phyloP scores from a whole-genome alignment of 2,797 vertebrate genomes.

The Anniella stebbinsi region DNA sequence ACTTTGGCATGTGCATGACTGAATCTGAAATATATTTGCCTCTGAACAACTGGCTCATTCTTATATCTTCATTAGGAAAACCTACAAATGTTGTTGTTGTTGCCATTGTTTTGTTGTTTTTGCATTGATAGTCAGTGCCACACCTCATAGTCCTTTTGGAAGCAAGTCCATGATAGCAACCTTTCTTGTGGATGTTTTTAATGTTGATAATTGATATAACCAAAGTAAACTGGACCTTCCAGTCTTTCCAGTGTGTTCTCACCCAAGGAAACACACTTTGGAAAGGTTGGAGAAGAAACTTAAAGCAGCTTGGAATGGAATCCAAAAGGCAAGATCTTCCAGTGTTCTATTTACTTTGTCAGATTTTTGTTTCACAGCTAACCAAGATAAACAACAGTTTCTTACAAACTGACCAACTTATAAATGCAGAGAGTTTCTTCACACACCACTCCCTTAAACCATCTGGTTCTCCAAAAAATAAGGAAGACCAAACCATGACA shows the following conservation, averaged over 20 bases:
- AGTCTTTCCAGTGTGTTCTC: background rate
- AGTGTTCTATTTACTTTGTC: conserved; percentile 4
- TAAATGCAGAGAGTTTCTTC: background rate
- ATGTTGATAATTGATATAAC: background rate
- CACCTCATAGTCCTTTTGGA: background rate
- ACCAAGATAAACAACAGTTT: background rate
- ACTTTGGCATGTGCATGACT: background rate
- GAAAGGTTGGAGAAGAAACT: background rate
- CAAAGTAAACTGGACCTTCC: background rate
- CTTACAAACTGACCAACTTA: background rate
- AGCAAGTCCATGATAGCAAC: background rate
- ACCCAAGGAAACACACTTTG: background rate
- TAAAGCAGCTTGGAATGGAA: background rate
- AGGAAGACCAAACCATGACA: background rate
- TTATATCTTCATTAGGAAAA: background rate
- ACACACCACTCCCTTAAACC: background rate
- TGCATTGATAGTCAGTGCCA: background rate
- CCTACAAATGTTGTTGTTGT: background rate
- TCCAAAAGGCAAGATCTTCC: background rate
- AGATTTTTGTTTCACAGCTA: conserved; percentile 17
- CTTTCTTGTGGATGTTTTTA: background rate
- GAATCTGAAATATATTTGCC: background rate
- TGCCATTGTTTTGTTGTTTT: background rate
- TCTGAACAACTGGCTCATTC: background rate
- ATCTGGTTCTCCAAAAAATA: background rate